Conservation (phyloP, 2,888 invertebrate genomes). For the Scaptomyza caliginosa region DNA sequence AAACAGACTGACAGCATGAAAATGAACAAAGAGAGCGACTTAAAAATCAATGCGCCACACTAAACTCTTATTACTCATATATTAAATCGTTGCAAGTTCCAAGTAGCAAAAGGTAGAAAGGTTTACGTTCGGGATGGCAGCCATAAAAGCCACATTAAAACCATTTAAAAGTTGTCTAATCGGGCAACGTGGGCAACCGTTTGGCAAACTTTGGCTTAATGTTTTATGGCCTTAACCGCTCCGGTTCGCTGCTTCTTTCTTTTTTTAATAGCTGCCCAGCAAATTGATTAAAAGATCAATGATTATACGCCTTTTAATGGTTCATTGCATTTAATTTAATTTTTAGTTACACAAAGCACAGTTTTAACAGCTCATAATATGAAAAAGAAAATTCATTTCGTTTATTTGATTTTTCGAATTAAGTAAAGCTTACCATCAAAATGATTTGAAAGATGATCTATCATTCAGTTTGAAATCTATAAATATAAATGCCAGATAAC, state of each 20-base stretch:
- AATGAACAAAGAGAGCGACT: conserved; percentile 10
- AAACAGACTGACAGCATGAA: neutral
- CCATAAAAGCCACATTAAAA: conserved; percentile 75
- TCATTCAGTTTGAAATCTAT: too few relatives aligned
- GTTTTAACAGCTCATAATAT: conserved; percentile 48
- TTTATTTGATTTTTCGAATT: neutral
- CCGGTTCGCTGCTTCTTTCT: conserved; percentile 5
- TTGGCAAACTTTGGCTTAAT: conserved; percentile 54
- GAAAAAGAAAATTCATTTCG: conserved; percentile 11
- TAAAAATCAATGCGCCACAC: conserved; percentile 71
- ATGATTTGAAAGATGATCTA: too few relatives aligned
- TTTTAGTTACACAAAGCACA: conserved; percentile 41
- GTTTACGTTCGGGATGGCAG: conserved; percentile 16
- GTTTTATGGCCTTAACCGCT: conserved; percentile 57
- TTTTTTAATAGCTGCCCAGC: conserved; percentile 57
- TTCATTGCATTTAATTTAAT: conserved; percentile 74
- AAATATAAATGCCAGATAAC: neutral
- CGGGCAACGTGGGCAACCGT: conserved; percentile 51
- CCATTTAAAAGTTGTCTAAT: conserved; percentile 75
- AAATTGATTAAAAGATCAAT: conserved; percentile 79
- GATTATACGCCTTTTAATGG: conserved; percentile 72
- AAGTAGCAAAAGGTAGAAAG: conserved; percentile 3
- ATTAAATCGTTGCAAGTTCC: conserved; percentile 33
- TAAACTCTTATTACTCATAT: conserved; percentile 76
- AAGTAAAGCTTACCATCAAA: too few relatives aligned